These are phyloP conservation scores for Leiothrix lutea DNA, from an alignment of 2,113 vertebrate species.

Conservation along the genomic window DNA sequence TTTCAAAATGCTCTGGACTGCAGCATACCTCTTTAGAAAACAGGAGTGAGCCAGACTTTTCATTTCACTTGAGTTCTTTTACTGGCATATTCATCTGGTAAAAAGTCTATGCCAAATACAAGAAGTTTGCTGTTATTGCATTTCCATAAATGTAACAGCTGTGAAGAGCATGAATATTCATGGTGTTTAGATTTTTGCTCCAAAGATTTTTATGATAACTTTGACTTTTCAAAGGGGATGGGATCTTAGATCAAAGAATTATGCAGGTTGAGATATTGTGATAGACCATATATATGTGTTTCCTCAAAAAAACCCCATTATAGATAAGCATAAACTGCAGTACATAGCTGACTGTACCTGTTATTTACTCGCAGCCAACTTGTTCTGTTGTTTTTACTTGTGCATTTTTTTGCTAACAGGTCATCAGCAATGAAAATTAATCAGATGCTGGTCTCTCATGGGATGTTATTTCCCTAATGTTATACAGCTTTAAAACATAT, in stretches of 20 bases:
- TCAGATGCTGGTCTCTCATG: background rate
- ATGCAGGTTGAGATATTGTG: background rate
- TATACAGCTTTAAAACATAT: background rate
- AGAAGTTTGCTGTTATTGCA: conserved; percentile 73
- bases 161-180: conserved; percentile 58
- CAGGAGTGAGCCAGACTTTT: background rate
- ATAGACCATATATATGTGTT: background rate
- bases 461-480: background rate
- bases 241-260: background rate
- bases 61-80: conserved; percentile 35
- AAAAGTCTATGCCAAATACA: conserved; percentile 69
- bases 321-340: background rate
- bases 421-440: background rate
- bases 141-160: conserved; percentile 66
- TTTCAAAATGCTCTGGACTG: conserved; percentile 28
- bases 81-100: conserved; percentile 11
- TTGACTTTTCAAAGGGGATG: background rate
- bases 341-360: background rate
- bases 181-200: conserved; percentile 44
- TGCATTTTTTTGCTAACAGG: conserved; percentile 9
- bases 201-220: conserved; percentile 37
- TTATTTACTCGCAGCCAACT: background rate
- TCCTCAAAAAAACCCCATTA: background rate
- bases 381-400: conserved; percentile 12
- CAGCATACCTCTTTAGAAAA: conserved; percentile 30